Evolutionary conservation across 2,113 vertebrate species (phyloP).

Genomic region (Eurystomus gularis): DNA sequence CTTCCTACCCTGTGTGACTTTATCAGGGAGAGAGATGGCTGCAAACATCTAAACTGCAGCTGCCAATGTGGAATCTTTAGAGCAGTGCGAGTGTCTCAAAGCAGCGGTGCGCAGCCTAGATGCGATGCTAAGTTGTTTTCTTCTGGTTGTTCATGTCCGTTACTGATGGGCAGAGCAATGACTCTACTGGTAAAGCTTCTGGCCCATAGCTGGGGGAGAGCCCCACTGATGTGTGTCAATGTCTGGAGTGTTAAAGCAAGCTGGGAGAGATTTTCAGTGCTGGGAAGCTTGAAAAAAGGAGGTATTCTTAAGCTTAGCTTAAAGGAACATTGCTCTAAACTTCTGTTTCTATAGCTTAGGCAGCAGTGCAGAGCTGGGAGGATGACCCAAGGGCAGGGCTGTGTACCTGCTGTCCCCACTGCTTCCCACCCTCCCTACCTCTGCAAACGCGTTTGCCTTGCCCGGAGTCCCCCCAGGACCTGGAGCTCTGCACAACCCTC

Average conservation of each 20-base stretch:
- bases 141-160: not conserved
- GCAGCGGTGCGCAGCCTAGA: not conserved
- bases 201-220: not conserved
- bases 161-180: not conserved
- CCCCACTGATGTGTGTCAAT: not conserved
- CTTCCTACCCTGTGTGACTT: not conserved
- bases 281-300: not conserved
- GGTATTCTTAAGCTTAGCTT: not conserved
- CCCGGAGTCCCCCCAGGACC: not conserved
- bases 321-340: not conserved
- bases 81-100: too few relatives aligned
- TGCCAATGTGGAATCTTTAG: too few relatives aligned
- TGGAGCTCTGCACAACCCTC: too few relatives aligned
- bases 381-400: not conserved
- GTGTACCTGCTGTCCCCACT: not conserved
- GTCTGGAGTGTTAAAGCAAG: not conserved
- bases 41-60: not conserved
- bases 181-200: not conserved
- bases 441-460: not conserved
- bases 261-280: not conserved
- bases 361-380: not conserved
- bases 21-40: not conserved
- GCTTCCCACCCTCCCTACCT: not conserved
- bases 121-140: not conserved
- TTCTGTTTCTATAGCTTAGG: not conserved